Percentiles rank a stretch among this genome's conserved stretches.
Conservation (phyloP, 2,797 vertebrate genomes). For the Peromyscus attwateri region DNA sequence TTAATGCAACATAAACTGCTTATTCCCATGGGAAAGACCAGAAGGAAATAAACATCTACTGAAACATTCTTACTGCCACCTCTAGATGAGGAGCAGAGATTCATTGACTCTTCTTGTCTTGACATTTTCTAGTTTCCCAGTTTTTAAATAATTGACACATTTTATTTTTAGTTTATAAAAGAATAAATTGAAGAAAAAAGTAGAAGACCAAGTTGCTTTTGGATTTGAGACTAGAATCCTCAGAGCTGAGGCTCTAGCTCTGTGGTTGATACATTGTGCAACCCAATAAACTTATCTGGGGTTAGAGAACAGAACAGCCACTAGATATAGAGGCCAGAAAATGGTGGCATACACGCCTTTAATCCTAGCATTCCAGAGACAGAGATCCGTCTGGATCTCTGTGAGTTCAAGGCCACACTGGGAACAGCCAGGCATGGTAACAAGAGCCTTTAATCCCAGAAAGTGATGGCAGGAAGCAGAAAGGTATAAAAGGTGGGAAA, state of each 20-base stretch:
- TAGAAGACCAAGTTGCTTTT: slow-evolving; percentile 25
- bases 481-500: no score
- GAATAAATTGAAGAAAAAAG: neutral
- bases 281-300: no score
- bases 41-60: neutral
- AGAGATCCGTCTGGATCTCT: no score
- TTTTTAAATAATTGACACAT: slow-evolving; percentile 10
- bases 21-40: neutral
- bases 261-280: no score
- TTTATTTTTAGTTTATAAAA: slow-evolving; percentile 46
- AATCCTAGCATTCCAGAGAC: no score
- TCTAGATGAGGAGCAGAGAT: neutral
- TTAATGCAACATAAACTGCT: neutral
- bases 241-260: neutral
- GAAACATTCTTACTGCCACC: neutral
- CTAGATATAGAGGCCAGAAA: no score
- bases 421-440: no score
- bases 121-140: neutral
- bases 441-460: no score
- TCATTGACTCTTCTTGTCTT: slow-evolving; percentile 17
- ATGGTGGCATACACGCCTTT: no score
- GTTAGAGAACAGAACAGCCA: no score
- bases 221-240: neutral
- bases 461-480: no score
- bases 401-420: no score